Conservation (phyloP, 2,113 vertebrate species). For the Pterophyllum scalare region DNA sequence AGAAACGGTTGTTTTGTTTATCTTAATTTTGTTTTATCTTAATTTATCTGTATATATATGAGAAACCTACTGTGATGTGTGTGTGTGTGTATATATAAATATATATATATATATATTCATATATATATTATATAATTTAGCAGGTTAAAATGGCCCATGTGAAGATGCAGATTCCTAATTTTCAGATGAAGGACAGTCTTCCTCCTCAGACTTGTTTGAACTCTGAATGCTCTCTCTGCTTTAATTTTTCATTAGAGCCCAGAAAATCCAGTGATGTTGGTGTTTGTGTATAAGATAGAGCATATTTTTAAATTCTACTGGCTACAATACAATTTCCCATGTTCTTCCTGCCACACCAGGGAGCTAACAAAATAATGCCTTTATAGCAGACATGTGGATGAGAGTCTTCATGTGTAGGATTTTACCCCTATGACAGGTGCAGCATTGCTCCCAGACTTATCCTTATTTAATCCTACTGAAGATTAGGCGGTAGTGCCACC, state of each 20-base stretch:
- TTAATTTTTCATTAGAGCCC: background rate
- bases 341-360: background rate
- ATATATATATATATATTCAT: too few relatives aligned
- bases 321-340: background rate
- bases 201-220: background rate
- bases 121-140: background rate
- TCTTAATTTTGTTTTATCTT: too few relatives aligned
- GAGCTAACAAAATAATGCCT: background rate
- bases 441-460: background rate
- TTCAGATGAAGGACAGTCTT: background rate
- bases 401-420: background rate
- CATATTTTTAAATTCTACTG: background rate
- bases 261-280: background rate
- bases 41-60: too few relatives aligned
- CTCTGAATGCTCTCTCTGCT: background rate
- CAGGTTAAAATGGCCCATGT: background rate
- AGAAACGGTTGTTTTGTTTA: too few relatives aligned
- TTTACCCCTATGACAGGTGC: background rate
- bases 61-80: too few relatives aligned
- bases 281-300: background rate
- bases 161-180: background rate
- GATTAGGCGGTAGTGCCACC: slow-evolving; percentile 19
- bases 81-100: too few relatives aligned
- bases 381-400: background rate
- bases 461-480: background rate